Evolutionary conservation across 1,140 invertebrate genomes (phyloP).

Genomic region (Aphidius ervi): DNA sequence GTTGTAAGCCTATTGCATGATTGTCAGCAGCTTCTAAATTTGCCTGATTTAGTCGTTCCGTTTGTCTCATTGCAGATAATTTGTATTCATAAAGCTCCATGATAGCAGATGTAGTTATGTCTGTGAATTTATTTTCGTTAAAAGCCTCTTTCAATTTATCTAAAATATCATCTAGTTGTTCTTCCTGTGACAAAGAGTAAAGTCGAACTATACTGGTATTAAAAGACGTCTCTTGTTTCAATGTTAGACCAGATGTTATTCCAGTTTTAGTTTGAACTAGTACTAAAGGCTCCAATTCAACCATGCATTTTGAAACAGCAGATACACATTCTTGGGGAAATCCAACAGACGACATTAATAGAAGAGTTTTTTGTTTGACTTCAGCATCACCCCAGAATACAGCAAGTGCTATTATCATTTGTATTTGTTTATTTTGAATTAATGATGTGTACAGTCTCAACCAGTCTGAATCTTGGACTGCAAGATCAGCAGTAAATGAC

Average conservation of each 20-base stretch:
- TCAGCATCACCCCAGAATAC: slow-evolving; percentile 50
- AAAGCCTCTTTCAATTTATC: slow-evolving; percentile 46
- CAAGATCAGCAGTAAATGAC: slow-evolving; percentile 49
- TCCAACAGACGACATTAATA: slow-evolving; percentile 44
- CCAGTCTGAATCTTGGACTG: slow-evolving; percentile 48
- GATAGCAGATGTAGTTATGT: slow-evolving; percentile 60
- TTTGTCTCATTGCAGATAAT: slow-evolving; percentile 52
- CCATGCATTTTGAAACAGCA: slow-evolving; percentile 47
- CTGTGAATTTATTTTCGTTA: slow-evolving; percentile 49
- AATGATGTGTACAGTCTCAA: slow-evolving; percentile 48
- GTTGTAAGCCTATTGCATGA: slow-evolving; percentile 52
- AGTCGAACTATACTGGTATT: slow-evolving; percentile 31
- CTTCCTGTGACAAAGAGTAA: slow-evolving; percentile 50
- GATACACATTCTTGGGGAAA: slow-evolving; percentile 49
- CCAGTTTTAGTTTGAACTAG: slow-evolving; percentile 37
- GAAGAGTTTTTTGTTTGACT: slow-evolving; percentile 52
- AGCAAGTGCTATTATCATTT: slow-evolving; percentile 53
- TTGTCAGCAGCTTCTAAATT: slow-evolving; percentile 55
- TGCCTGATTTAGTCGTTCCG: slow-evolving; percentile 51
- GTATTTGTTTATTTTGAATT: slow-evolving; percentile 50
- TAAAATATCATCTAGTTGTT: slow-evolving; percentile 53
- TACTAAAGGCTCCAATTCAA: slow-evolving; percentile 49
- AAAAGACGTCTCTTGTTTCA: slow-evolving; percentile 19
- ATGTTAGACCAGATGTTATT: slow-evolving; percentile 23
- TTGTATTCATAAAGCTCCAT: slow-evolving; percentile 72